phyloP scores from a whole-genome alignment of 53 echinoderm and acorn worm species.

The Echinometra lucunter region DNA sequence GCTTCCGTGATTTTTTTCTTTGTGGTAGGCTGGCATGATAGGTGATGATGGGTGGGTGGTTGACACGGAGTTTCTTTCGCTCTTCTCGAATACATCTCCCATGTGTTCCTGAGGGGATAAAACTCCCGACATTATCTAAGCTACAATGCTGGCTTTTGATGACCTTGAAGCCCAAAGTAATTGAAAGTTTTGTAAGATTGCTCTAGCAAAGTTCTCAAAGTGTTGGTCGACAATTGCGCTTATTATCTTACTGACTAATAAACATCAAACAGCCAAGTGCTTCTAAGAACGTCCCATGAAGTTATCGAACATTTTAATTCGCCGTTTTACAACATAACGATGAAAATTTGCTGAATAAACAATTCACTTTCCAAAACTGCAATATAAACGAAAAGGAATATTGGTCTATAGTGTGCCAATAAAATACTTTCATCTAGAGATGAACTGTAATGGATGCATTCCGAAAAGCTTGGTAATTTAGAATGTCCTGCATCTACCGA shows the following conservation, averaged over 20 bases:
- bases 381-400: background rate
- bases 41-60: slow-evolving; percentile 43
- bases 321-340: background rate
- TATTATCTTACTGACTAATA: background rate
- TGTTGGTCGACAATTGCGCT: background rate
- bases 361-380: background rate
- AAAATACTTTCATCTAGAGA: background rate
- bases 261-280: background rate
- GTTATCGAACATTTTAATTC: too few species aligned
- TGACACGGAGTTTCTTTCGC: slow-evolving; percentile 8
- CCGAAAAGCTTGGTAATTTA: slow-evolving; percentile 49
- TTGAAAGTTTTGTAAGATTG: background rate
- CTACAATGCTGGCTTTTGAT: background rate
- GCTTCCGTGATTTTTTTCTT: slow-evolving; percentile 25
- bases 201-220: background rate
- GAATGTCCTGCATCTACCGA: background rate
- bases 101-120: slow-evolving; percentile 19
- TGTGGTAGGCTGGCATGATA: background rate
- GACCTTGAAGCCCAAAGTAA: background rate
- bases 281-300: background rate
- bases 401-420: background rate
- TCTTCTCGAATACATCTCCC: slow-evolving; percentile 35
- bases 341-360: background rate
- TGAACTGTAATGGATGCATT: slow-evolving; percentile 10
- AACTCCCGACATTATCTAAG: slow-evolving; percentile 25